Evolutionary conservation across 2,888 invertebrate species (phyloP).

Genomic region (Theristus sp.): DNA sequence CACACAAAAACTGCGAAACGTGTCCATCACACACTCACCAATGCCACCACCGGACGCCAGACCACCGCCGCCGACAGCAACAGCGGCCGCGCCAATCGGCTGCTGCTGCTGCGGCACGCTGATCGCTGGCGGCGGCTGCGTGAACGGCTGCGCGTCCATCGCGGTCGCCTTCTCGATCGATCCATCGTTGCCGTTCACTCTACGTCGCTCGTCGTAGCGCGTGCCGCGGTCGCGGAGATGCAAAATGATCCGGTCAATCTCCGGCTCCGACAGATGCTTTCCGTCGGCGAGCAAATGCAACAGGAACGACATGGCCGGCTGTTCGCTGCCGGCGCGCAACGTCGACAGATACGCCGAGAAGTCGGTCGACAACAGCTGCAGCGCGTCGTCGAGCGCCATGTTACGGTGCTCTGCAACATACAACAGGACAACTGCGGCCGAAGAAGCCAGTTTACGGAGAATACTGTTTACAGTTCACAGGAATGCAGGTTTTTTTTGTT

Average conservation of each 20-base stretch:
- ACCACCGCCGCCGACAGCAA: no score
- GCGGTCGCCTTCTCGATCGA: not conserved
- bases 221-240: constrained; percentile 40
- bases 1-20: no score
- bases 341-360: constrained; percentile 31
- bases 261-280: constrained; percentile 36
- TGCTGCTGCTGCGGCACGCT: not conserved
- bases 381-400: constrained; percentile 80
- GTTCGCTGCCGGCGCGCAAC: constrained; percentile 9
- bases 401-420: constrained; percentile 65
- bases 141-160: not conserved
- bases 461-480: no score
- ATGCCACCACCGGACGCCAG: no score
- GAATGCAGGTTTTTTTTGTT: no score
- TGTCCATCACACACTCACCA: no score
- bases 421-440: no score
- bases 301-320: constrained; percentile 38
- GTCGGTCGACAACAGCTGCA: constrained; percentile 47
- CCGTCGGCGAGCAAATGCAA: constrained; percentile 65
- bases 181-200: not conserved
- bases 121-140: not conserved
- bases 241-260: constrained; percentile 28
- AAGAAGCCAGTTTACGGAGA: no score
- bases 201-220: not conserved
- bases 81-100: not conserved